Evolutionary conservation across 2,113 vertebrate species (phyloP).

Genomic region (Hydrolagus affinis): DNA sequence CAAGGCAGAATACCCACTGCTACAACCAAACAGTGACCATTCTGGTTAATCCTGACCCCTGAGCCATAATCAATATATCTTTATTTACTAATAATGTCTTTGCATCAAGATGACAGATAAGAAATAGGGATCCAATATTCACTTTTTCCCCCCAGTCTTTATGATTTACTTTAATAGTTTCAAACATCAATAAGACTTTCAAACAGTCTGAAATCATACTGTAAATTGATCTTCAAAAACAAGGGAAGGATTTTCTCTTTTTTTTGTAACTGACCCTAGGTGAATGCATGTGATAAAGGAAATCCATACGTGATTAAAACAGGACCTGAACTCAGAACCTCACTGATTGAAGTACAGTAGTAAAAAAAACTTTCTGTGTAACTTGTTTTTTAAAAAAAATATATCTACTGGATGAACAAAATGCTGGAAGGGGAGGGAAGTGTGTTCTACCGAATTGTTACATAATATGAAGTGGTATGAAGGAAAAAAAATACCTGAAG

Average conservation of each 20-base stretch:
- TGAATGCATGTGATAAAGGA: neutral
- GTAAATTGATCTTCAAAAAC: neutral
- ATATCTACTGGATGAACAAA: conserved; percentile 9
- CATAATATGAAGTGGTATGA: neutral
- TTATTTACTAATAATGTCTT: conserved; percentile 85
- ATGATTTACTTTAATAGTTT: neutral
- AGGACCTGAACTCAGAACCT: conserved; percentile 20
- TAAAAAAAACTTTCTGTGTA: conserved; percentile 7
- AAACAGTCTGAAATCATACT: neutral
- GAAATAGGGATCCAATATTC: conserved; percentile 55
- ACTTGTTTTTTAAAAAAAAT: neutral
- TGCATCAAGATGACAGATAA: conserved; percentile 77
- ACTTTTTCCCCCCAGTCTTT: neutral
- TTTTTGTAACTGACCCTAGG: neutral
- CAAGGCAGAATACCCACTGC: conserved; percentile 56
- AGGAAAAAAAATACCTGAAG: conserved; percentile 22
- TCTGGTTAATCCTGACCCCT: conserved; percentile 76
- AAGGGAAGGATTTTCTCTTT: conserved; percentile 10
- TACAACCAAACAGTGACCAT: conserved; percentile 57
- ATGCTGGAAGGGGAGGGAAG: neutral
- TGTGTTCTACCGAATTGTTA: neutral
- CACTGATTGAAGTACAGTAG: neutral
- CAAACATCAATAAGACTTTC: neutral
- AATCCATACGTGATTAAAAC: neutral
- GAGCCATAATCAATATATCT: conserved; percentile 80